phyloP scores from a whole-genome alignment of 2,113 vertebrate species.

The Meles meles region DNA sequence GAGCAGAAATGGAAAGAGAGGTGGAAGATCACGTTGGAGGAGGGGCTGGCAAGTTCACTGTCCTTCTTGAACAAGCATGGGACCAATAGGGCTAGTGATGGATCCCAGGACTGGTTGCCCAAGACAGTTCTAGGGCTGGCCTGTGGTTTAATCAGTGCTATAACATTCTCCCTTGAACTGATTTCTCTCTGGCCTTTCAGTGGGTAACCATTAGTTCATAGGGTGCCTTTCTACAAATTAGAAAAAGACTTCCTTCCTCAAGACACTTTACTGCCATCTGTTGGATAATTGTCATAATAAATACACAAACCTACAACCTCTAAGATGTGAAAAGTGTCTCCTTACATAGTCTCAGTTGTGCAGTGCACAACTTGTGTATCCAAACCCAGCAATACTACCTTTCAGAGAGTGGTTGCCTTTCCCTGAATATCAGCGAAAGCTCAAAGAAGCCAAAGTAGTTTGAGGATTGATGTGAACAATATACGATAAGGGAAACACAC shows the following conservation, averaged over 20 bases:
- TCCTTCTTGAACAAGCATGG: neutral
- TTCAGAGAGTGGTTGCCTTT: neutral
- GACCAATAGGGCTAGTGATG: neutral
- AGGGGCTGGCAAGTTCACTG: too few species aligned
- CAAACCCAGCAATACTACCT: neutral
- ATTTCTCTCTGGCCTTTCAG: neutral
- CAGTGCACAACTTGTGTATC: neutral
- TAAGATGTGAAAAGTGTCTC: neutral
- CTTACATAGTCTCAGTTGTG: neutral
- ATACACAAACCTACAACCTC: neutral
- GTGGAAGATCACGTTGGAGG: neutral
- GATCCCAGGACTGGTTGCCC: neutral
- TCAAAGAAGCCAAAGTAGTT: neutral
- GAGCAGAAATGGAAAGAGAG: neutral
- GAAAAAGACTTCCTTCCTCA: neutral
- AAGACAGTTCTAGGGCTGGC: neutral
- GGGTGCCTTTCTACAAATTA: neutral
- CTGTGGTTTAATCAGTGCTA: neutral
- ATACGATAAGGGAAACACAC: neutral
- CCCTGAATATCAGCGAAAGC: neutral
- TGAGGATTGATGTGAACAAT: neutral
- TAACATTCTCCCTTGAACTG: neutral
- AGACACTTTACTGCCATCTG: constrained; percentile 68
- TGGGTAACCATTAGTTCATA: neutral
- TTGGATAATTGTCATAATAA: constrained; percentile 15